These are phyloP conservation scores for Agrochola circellaris DNA, from an alignment of 2,888 invertebrate genomes.

Conservation along the genomic window DNA sequence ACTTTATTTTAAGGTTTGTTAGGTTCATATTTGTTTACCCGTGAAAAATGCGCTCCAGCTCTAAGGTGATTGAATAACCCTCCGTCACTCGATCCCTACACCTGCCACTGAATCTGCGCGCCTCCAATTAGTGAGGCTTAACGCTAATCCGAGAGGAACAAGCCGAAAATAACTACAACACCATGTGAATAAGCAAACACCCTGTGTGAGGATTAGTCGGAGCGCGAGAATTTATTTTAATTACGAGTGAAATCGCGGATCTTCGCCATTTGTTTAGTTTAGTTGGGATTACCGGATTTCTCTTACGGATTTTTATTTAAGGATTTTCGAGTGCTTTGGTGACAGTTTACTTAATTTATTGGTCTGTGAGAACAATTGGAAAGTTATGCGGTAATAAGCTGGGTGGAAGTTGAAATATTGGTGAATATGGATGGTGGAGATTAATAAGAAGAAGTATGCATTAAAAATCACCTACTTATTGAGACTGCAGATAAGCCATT, in stretches of 20 bases:
- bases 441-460: no score
- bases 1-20: rapidly evolving
- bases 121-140: conserved; percentile 85
- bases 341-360: conserved; percentile 50
- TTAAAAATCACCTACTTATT: no score
- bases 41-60: not conserved
- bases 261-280: conserved; percentile 61
- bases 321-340: conserved; percentile 18
- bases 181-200: conserved; percentile 79
- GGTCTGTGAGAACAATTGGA: not conserved
- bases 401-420: not conserved
- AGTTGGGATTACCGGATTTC: conserved; percentile 52
- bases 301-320: conserved; percentile 38
- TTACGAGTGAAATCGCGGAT: conserved; percentile 67
- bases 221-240: conserved; percentile 77
- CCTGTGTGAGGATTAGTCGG: conserved; percentile 72
- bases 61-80: conserved; percentile 32
- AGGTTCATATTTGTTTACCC: not conserved
- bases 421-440: not conserved
- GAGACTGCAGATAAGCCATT: no score
- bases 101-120: conserved; percentile 73
- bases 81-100: conserved; percentile 54
- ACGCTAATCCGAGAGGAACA: conserved; percentile 81
- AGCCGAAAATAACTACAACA: conserved; percentile 82
- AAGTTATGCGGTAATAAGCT: not conserved